Base-by-base conservation (phyloP, 2,888 invertebrate genomes). In the Platycheirus rosarum region DNA sequence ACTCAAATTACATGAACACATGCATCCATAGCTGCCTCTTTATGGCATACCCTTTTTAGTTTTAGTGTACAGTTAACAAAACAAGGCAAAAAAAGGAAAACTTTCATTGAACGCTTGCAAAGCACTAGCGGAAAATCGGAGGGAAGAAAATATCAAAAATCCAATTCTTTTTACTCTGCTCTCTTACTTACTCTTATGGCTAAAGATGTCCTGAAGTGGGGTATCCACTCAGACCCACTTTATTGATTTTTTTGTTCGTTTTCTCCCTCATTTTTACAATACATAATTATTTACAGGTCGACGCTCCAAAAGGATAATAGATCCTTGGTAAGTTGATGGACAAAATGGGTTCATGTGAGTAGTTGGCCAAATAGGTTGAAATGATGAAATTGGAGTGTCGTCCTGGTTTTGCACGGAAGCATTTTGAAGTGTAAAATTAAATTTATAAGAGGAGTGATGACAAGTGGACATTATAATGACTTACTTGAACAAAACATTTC, bases 221-320 rank as follows among this genome's bases (percentile, higher is more conserved):
- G 40, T 68, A 75, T 76, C 80, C 80, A 80, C 80, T 80, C 80
- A 82, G 82, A 82, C 82, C 82, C 71, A 82, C 77, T 77, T 73
- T 73, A 82, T 82, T 68, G 82, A 82, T 82, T 82, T 77, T 65
- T 37, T 65, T 44, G 20, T 53, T 35, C 7, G 57, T 65, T 29
- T 40, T 68, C 9, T 46, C 18, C 44, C 40, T 23, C 35, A 29
- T 40, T 26, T 48, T 29, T 44, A 16, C 60, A 82, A 82, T 71
- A 73, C 66, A 62, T 77, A 82, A 77, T 82, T 77, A 82, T 82
- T 82, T 57, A 77, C 82, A 77, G 77, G 82, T 82, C 82, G 82
- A 82, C 77, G 82, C 71, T 82, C 82, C 73, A 77, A 51, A 68
- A 68, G 82, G 77, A 80, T 70, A 71, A 76, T 71, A 53, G 49